phyloP scores from a whole-genome alignment of 2,888 invertebrate genomes.

The Bruchidius siliquastri region DNA sequence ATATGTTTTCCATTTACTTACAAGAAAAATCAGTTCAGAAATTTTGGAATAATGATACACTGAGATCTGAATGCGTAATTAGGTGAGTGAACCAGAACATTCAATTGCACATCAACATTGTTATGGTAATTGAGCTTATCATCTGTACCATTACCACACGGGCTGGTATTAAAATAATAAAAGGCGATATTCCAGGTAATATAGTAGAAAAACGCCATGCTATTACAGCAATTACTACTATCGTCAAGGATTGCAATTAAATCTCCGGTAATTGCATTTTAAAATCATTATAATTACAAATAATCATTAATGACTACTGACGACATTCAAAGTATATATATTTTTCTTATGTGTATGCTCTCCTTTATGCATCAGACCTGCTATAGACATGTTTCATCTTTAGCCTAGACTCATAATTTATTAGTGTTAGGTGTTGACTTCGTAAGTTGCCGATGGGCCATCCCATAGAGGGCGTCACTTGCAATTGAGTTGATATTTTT shows the following conservation, averaged over 20 bases:
- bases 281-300: not conserved
- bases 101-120: not conserved
- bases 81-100: not conserved
- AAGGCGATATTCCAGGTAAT: not conserved
- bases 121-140: not conserved
- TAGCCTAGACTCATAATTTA: too few species aligned
- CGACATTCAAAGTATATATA: too few species aligned
- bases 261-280: not conserved
- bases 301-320: not conserved
- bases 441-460: too few species aligned
- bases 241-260: not conserved
- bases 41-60: not conserved
- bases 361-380: too few species aligned
- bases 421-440: too few species aligned
- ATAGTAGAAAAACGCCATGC: not conserved
- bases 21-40: not conserved
- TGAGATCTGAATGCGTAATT: not conserved
- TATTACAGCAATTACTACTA: not conserved
- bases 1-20: too few species aligned
- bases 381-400: too few species aligned
- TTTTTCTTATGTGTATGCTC: too few species aligned
- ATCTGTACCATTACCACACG: not conserved
- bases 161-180: not conserved
- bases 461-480: too few species aligned
- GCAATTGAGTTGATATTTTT: too few species aligned